Evolutionary conservation across 2,797 vertebrate genomes (phyloP).

Genomic region (Paramormyrops hopkinsi): DNA sequence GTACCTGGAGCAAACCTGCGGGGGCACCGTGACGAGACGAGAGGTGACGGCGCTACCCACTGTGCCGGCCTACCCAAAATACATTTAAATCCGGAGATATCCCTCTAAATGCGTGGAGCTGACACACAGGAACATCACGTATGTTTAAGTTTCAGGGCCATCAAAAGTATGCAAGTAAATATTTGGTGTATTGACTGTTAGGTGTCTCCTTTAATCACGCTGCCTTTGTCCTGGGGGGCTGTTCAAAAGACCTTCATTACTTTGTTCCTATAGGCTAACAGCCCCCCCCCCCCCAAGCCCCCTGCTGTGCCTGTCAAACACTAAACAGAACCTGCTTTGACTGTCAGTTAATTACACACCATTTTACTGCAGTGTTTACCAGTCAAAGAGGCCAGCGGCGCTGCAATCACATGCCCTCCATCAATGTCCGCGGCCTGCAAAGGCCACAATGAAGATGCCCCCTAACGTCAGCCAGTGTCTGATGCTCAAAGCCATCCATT

Average conservation of each 20-base stretch:
- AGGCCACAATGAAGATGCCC: constrained; percentile 78
- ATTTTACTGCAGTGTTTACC: constrained; percentile 82
- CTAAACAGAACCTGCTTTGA: constrained; percentile 83
- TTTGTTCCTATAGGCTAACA: constrained; percentile 37
- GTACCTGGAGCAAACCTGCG: neutral
- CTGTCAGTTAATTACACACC: constrained; percentile 87
- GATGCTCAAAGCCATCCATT: constrained; percentile 82
- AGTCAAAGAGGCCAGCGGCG: constrained; percentile 74
- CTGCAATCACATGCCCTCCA: constrained; percentile 73
- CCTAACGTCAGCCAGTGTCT: constrained; percentile 74
- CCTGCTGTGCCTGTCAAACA: constrained; percentile 66
- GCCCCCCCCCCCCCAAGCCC: constrained; percentile 60
- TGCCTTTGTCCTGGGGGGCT: constrained; percentile 71
- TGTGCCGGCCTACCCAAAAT: neutral
- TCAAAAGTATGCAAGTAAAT: constrained; percentile 46
- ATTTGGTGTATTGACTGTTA: constrained; percentile 48
- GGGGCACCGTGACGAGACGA: neutral
- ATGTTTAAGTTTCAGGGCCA: neutral
- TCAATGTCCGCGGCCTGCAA: constrained; percentile 76
- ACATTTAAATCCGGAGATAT: neutral
- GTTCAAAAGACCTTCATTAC: constrained; percentile 62
- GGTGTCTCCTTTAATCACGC: constrained; percentile 57
- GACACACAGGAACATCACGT: neutral
- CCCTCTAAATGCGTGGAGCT: neutral
- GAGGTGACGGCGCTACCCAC: neutral